Evolutionary conservation across 92 coral and sea anemone genomes (phyloP), one percentile per base, ranked within the genome.

Genomic region (Isaurus tuberculatus): DNA sequence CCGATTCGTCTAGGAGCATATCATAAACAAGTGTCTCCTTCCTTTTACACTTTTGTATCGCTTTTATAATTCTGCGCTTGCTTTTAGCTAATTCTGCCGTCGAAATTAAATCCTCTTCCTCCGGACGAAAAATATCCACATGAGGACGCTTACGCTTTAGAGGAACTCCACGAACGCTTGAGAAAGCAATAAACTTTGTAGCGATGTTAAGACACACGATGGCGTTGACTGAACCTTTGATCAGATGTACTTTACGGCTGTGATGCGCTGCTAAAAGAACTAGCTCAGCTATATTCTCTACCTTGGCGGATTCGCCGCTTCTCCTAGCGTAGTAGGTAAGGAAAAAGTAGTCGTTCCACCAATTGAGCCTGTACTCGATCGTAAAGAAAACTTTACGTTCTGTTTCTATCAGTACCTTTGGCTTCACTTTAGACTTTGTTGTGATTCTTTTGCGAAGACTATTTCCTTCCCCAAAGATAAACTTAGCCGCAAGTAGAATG

Each of bases 401-500:
- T 2, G 80, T 74, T 74, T 74, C 32, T 29, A 57, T 7, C 65
- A 74, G n/a, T 51, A 74, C 65, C 28, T 53, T 74, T n/a, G 46
- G 80, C 36, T 42, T 74, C 65, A 74, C 19, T 31, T 74, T 74
- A 27, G 80, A 74, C 17, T 74, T 74, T 20, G 80, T 51, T 26
- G 80, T 29, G 29, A 74, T 51, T 63, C 33, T 17, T 51, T 48
- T 74, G 42, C 80, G 65, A 44, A 74, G n/a, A 15, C 28, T 63
- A 19, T 8, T 22, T 28, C 80, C 80, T 33, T 51, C 80, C 19
- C 80, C 80, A 42, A 25, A 28, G 44, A 17, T 31, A 29, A 74
- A 74, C 66, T 74, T 74, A 2, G 80, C 80, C 7, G 80, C 80
- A 34, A 74, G 80, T 28, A 74, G 66, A 49, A 74, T 14, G 6